A percentile compares a stretch with the other conserved stretches of the same genome.
Evolutionary conservation across 2,888 invertebrate species (phyloP).

Genomic region (Galeruca laticollis): DNA sequence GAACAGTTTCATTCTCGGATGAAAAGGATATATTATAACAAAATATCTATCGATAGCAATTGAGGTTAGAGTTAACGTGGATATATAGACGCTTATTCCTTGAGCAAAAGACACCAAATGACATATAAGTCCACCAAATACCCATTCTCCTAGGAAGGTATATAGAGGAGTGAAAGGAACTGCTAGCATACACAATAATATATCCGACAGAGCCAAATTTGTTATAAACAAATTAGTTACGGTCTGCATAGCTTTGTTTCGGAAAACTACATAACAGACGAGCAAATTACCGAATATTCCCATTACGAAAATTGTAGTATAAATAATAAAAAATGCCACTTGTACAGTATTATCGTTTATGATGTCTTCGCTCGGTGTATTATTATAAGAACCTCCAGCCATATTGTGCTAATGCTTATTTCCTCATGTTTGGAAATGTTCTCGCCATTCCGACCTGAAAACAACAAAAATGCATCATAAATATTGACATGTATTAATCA

Average conservation of each 20-base stretch:
- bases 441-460: slow-evolving; percentile 2
- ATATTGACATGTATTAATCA: not conserved
- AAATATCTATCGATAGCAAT: slow-evolving; percentile 98
- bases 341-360: slow-evolving; percentile 78
- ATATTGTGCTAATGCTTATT: slow-evolving; percentile 28
- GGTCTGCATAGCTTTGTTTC: slow-evolving; percentile 96
- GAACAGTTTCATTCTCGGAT: slow-evolving; percentile 89
- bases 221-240: slow-evolving; percentile 98
- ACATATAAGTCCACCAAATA: slow-evolving; percentile 91
- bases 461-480: not conserved
- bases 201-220: slow-evolving; percentile 95
- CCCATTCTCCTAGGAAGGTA: slow-evolving; percentile 92
- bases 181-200: slow-evolving; percentile 91
- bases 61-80: slow-evolving; percentile 94
- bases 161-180: slow-evolving; percentile 98
- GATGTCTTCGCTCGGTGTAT: slow-evolving; percentile 58
- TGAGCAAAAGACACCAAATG: slow-evolving; percentile 94
- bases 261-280: slow-evolving; percentile 93
- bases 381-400: slow-evolving; percentile 37
- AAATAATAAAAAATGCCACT: slow-evolving; percentile 81
- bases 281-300: slow-evolving; percentile 92
- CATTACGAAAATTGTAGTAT: slow-evolving; percentile 86
- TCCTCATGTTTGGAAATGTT: not conserved
- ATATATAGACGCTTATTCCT: slow-evolving; percentile 97
- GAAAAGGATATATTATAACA: slow-evolving; percentile 96